These are phyloP conservation scores for Chelon labrosus DNA, from an alignment of 2,797 vertebrate genomes.

Conservation along the genomic window DNA sequence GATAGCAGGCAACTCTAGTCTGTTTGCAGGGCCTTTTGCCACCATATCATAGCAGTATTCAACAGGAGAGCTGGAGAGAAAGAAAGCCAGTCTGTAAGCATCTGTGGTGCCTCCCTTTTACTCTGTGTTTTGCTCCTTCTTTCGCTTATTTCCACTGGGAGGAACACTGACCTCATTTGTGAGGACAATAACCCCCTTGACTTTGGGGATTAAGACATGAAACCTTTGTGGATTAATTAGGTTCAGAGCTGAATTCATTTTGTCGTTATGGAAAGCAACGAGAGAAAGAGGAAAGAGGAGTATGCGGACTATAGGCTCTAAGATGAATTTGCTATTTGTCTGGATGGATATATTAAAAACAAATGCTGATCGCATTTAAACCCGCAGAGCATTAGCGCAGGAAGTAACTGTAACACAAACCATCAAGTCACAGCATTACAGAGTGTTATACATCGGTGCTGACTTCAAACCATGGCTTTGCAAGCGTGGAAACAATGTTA, in stretches of 20 bases:
- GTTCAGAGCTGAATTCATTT: constrained; percentile 89
- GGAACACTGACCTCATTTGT: constrained; percentile 90
- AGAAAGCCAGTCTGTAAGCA: constrained; percentile 60
- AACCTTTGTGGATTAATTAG: constrained; percentile 92
- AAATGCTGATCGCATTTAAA: constrained; percentile 72
- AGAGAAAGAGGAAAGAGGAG: constrained; percentile 71
- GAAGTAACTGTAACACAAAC: constrained; percentile 64
- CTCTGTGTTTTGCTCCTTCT: constrained; percentile 79
- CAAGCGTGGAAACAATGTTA: constrained; percentile 63
- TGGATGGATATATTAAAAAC: constrained; percentile 72
- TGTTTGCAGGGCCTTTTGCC: constrained; percentile 61
- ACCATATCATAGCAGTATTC: constrained; percentile 69
- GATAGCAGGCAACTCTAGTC: constrained; percentile 46
- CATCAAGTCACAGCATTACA: constrained; percentile 73
- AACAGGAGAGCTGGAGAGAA: constrained; percentile 61
- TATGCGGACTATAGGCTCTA: constrained; percentile 73
- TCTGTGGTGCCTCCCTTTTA: constrained; percentile 58
- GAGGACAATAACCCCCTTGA: constrained; percentile 92
- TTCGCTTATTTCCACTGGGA: constrained; percentile 88
- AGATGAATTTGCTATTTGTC: constrained; percentile 75
- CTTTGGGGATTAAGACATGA: constrained; percentile 92
- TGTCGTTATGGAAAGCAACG: constrained; percentile 82
- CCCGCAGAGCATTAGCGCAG: constrained; percentile 60
- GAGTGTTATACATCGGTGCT: constrained; percentile 64
- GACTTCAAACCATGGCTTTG: constrained; percentile 72